phyloP scores from a whole-genome alignment of 1,140 invertebrate genomes.

The Dermatophagoides farinae region DNA sequence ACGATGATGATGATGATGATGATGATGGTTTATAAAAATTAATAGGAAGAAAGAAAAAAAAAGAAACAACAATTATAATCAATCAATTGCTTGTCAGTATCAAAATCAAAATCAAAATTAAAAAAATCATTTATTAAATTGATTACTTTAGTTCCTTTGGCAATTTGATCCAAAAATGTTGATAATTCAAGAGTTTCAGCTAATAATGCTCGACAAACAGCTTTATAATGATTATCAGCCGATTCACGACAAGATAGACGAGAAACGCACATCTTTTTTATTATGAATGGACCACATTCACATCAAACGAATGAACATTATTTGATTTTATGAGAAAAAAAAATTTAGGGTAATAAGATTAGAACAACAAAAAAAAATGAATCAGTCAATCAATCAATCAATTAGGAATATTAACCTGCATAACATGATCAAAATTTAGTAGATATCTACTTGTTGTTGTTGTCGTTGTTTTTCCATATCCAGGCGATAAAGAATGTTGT shows the following conservation, averaged over 20 bases:
- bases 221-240: slow-evolving; percentile 62
- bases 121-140: background rate
- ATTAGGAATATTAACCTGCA: background rate
- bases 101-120: background rate
- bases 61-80: background rate
- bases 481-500: background rate
- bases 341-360: background rate
- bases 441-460: too few relatives aligned
- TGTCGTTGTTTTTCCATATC: too few relatives aligned
- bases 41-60: too few relatives aligned
- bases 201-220: slow-evolving; percentile 70
- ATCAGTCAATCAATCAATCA: background rate
- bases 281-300: too few relatives aligned
- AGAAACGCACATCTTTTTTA: slow-evolving; percentile 41
- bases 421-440: slow-evolving; percentile 1
- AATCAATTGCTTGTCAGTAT: background rate
- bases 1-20: too few relatives aligned
- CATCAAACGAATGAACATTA: too few relatives aligned
- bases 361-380: too few relatives aligned
- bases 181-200: slow-evolving; percentile 70
- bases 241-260: slow-evolving; percentile 37
- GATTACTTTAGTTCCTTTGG: slow-evolving; percentile 27
- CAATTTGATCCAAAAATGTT: slow-evolving; percentile 64
- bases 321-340: slow-evolving; percentile 11
- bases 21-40: too few relatives aligned